A percentile compares a stretch with the other conserved stretches of the same genome.
Evolutionary conservation across 2,113 vertebrate genomes (phyloP).

Genomic region (Rissa tridactyla): DNA sequence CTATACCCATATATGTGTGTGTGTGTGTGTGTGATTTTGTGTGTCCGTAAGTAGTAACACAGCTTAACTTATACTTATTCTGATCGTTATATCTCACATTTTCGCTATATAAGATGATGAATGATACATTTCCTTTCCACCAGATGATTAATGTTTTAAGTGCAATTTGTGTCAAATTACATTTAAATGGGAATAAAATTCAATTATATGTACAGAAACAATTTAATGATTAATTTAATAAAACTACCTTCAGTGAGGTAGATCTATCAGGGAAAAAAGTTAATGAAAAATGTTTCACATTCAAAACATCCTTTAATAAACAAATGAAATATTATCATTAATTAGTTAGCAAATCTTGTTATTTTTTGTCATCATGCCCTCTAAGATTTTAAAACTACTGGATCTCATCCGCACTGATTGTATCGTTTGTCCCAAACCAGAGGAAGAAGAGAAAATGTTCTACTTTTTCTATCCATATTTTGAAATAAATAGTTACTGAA

Average conservation of each 20-base stretch:
- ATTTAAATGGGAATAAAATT: slow-evolving; percentile 53
- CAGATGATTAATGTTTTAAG: slow-evolving; percentile 28
- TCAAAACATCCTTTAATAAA: slow-evolving; percentile 3
- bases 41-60: neutral
- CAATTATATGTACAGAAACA: slow-evolving; percentile 32
- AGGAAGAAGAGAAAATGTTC: neutral
- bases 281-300: neutral
- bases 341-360: neutral
- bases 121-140: slow-evolving; percentile 1
- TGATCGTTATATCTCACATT: neutral
- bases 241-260: neutral
- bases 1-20: neutral
- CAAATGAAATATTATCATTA: neutral
- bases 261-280: neutral
- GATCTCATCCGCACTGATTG: neutral
- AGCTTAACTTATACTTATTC: neutral
- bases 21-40: neutral
- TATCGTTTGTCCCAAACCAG: neutral
- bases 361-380: neutral
- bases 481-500: neutral
- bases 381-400: neutral
- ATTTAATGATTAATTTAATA: slow-evolving; percentile 35
- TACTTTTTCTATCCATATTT: neutral
- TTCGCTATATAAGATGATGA: neutral
- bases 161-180: slow-evolving; percentile 32